Base-by-base conservation (phyloP, 2,113 vertebrate genomes). In the Tetrao urogallus region DNA sequence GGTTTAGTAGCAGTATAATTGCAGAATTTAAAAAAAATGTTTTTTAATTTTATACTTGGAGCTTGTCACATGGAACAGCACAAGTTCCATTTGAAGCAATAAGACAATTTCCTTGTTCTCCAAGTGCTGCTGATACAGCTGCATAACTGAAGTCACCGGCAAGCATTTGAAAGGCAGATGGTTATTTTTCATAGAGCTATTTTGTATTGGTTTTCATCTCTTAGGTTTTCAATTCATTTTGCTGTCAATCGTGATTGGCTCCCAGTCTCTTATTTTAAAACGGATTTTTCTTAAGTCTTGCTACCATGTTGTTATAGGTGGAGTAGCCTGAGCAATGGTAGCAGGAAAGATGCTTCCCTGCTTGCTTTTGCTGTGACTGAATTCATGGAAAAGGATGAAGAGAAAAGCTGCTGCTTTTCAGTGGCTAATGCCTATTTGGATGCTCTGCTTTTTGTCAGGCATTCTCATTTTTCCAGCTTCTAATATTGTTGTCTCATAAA, bases 391-490 rank as follows among this genome's bases (percentile, higher is more conserved):
- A 92, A 86, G 75, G 42, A 17, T 70, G 7, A 63, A 45, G 54
- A 74, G 75, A n/a, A 90, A 69, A 89, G 21, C 22, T 24, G 11
- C 63, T 56, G 30, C 20, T 91, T 82, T 91, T 79, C 85, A 74
- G 67, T 82, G 71, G 79, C 82, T 85, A 28, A 89, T 85, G n/a
- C 0, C 0, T 87, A 30, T 88, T 85, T 91, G 27, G 75, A 82
- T 57, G 64, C 50, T 92, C 34, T 7, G 9, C 60, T 89, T 93
- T 92, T 93, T 85, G 65, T 91, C 86, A 90, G 52, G 42, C 45
- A 3, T 81, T 88, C 67, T 88, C 82, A 80, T 92, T 94, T 89
- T 92, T 84, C 82, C 73, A 10, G 77, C 82, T 95, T 81, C 90
- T 77, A 80, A 74, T 94, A 75, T 19, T 90, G 70, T 60, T 82